Evolutionary conservation across 2,797 vertebrate species (phyloP).

Genomic region (Coracias cyanogaster): DNA sequence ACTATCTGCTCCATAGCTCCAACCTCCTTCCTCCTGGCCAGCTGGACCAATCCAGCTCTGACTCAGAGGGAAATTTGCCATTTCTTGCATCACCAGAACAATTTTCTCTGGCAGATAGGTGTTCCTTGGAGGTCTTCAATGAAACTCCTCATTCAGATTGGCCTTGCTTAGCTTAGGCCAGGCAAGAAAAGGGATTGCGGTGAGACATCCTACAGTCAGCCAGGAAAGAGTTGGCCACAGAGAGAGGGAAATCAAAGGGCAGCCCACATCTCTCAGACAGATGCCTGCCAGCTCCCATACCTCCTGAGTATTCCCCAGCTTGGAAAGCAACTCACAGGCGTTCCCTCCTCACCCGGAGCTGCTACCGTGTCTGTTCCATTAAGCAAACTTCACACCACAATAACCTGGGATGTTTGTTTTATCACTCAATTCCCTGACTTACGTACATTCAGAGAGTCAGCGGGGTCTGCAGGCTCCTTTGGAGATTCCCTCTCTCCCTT

Average conservation of each 20-base stretch:
- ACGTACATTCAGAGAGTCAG: background rate
- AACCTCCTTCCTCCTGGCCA: background rate
- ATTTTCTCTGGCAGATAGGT: background rate
- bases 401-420: background rate
- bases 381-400: background rate
- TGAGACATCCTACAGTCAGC: background rate
- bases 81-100: background rate
- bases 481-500: background rate
- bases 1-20: background rate
- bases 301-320: background rate
- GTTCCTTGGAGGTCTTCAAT: background rate
- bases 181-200: background rate
- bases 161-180: background rate
- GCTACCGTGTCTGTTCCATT: background rate
- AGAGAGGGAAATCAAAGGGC: slow-evolving; percentile 9
- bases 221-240: background rate
- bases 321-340: background rate
- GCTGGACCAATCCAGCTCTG: background rate
- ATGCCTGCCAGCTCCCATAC: background rate
- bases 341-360: background rate
- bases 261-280: background rate
- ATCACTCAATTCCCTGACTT: background rate
- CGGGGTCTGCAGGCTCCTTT: background rate
- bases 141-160: background rate
- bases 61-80: slow-evolving; percentile 12